These are phyloP conservation scores for Portevinia maculata DNA, from an alignment of 2,888 invertebrate species.

Conservation along the genomic window DNA sequence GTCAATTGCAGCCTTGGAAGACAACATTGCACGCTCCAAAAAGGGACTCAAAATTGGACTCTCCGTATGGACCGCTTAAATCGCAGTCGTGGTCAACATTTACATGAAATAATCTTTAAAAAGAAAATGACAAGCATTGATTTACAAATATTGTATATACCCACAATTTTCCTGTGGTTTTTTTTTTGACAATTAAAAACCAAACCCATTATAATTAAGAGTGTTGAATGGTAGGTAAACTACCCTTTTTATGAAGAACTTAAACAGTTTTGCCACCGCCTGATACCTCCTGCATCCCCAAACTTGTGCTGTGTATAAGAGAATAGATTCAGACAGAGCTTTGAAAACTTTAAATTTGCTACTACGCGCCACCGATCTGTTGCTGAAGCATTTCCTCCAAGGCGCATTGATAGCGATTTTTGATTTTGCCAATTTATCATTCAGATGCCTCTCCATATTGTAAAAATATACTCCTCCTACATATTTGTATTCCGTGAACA, in stretches of 20 bases:
- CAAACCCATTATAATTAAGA: background rate
- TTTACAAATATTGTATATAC: no score
- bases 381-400: slow-evolving; percentile 1
- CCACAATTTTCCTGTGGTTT: no score
- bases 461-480: no score
- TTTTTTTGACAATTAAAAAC: no score
- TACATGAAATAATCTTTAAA: no score
- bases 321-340: background rate
- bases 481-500: background rate
- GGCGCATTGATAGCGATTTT: background rate
- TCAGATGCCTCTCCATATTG: background rate
- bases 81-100: no score
- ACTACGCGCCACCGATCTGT: background rate
- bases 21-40: no score
- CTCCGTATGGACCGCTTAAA: no score
- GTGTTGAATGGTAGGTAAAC: slow-evolving; percentile 4
- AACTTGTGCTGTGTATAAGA: background rate
- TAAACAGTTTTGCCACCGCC: background rate
- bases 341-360: background rate
- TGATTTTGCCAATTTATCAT: slow-evolving; percentile 1
- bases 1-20: no score
- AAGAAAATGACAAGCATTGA: no score
- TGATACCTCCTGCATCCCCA: background rate
- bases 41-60: no score
- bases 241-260: background rate